Conservation (phyloP, 2,113 vertebrate genomes). For the Callithrix jacchus region DNA sequence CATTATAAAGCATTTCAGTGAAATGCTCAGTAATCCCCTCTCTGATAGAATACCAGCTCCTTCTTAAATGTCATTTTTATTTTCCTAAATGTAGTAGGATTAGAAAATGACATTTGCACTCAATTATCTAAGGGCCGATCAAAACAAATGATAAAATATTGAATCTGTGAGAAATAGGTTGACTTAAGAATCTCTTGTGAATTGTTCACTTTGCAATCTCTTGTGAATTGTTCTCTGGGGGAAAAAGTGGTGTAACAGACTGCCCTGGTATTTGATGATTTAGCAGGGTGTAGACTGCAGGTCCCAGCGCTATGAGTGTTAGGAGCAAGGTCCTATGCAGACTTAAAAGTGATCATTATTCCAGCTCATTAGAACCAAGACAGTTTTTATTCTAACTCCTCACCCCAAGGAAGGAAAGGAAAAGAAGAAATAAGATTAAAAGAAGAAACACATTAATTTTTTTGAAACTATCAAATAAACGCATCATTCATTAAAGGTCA, state of each 20-base stretch:
- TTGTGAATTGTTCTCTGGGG: background rate
- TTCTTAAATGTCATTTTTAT: constrained; percentile 43
- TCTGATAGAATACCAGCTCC: background rate
- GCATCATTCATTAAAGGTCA: background rate
- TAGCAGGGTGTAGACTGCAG: background rate
- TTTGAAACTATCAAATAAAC: background rate
- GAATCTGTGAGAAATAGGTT: constrained; percentile 45
- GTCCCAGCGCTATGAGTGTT: no score
- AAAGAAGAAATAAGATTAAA: background rate
- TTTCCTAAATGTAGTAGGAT: background rate
- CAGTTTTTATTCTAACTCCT: background rate
- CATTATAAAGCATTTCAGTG: constrained; percentile 45
- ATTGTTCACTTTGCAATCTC: constrained; percentile 10
- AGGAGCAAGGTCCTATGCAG: background rate
- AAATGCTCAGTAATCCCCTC: background rate
- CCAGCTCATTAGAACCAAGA: constrained; percentile 32
- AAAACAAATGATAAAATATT: constrained; percentile 58
- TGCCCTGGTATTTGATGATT: no score
- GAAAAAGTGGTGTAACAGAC: fast-evolving
- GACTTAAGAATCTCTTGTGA: background rate
- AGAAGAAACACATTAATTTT: background rate
- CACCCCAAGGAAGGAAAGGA: background rate
- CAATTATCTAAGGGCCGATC: constrained; percentile 51
- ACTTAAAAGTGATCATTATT: background rate
- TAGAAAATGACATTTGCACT: constrained; percentile 44